These are phyloP conservation scores for Microcebus griseorufus DNA, from an alignment of 2,113 vertebrate genomes.

Conservation along the genomic window DNA sequence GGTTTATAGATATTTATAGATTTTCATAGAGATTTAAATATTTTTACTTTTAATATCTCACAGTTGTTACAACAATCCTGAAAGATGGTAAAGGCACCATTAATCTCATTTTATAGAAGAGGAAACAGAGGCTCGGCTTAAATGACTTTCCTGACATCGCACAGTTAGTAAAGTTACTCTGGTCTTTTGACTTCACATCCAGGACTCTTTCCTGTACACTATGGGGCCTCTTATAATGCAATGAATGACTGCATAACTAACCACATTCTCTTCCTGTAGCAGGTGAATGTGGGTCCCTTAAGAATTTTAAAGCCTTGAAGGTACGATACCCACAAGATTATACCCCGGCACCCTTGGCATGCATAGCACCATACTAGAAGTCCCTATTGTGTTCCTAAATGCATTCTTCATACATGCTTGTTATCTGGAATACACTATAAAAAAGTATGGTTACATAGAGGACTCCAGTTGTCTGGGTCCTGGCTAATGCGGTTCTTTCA, in stretches of 20 bases:
- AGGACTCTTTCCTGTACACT: not conserved
- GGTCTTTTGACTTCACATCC: not conserved
- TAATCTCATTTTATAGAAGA: not conserved
- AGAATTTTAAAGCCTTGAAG: constrained; percentile 16
- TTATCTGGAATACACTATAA: not conserved
- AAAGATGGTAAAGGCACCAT: not conserved
- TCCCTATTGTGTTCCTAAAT: constrained; percentile 48
- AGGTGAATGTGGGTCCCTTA: not conserved
- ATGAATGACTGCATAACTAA: not conserved
- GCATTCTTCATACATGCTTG: not conserved
- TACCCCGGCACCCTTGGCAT: not conserved
- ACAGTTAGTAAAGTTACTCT: not conserved
- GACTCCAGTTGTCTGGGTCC: not conserved
- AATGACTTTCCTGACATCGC: not conserved
- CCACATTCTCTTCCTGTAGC: constrained; percentile 35
- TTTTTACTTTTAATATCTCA: not conserved
- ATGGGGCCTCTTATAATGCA: not conserved
- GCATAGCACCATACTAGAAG: not conserved
- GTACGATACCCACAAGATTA: constrained; percentile 18
- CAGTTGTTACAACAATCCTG: not conserved
- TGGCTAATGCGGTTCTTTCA: not conserved
- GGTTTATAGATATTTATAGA: not conserved
- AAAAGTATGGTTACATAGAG: constrained; percentile 5
- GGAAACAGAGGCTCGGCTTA: not conserved
- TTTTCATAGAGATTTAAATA: not conserved